These are phyloP conservation scores for Gadus macrocephalus DNA, from an alignment of 2,113 vertebrate genomes.

Conservation along the genomic window DNA sequence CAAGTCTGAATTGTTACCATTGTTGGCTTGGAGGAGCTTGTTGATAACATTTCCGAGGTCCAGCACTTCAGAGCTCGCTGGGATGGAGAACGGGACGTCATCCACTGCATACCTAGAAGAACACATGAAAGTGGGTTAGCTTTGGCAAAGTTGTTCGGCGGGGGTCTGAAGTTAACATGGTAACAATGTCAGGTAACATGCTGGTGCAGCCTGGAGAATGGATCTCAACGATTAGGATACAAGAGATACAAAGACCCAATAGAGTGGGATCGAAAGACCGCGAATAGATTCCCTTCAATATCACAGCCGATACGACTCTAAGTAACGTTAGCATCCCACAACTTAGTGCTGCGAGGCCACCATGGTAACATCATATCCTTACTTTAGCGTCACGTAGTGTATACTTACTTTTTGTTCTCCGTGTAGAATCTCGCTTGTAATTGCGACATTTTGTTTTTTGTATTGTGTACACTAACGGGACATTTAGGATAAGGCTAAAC, in stretches of 20 bases:
- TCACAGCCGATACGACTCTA: too few relatives aligned
- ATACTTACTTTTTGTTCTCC: not conserved
- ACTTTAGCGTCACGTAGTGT: not conserved
- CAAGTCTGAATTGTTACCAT: slow-evolving; percentile 68
- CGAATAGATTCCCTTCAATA: too few relatives aligned
- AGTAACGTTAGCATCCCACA: too few relatives aligned
- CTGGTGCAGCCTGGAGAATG: too few relatives aligned
- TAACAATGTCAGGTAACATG: too few relatives aligned
- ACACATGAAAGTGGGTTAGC: not conserved
- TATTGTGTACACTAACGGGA: not conserved
- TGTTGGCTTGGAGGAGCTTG: slow-evolving; percentile 82
- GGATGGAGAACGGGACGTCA: slow-evolving; percentile 93
- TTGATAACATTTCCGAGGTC: slow-evolving; percentile 94
- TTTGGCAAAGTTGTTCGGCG: not conserved
- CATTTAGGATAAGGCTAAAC: not conserved
- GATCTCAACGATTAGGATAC: too few relatives aligned
- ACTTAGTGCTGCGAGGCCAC: too few relatives aligned
- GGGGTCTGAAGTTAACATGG: too few relatives aligned
- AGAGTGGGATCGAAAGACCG: too few relatives aligned
- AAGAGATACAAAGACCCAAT: too few relatives aligned
- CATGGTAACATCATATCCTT: too few relatives aligned
- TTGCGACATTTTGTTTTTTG: not conserved
- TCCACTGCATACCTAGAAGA: slow-evolving; percentile 80
- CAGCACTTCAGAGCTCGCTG: slow-evolving; percentile 78
- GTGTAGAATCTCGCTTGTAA: not conserved